Evolutionary conservation across 1,140 invertebrate species (phyloP).

Genomic region (Hyles euphorbiae): DNA sequence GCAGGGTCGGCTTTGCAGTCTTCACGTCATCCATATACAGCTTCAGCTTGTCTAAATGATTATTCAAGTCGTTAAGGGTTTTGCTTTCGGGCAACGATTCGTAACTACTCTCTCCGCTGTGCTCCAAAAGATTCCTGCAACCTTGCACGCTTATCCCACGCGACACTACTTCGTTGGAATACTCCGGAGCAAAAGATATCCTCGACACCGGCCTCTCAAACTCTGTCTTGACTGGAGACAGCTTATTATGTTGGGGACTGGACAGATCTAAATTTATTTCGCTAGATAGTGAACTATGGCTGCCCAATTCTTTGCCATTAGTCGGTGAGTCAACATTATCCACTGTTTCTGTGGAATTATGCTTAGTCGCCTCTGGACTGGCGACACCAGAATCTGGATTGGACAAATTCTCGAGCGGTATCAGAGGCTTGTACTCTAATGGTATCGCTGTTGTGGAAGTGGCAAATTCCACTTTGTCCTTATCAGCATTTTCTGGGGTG

Average conservation of each 20-base stretch:
- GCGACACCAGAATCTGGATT: conserved; percentile 76
- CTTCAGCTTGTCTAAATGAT: conserved; percentile 44
- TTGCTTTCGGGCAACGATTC: conserved; percentile 34
- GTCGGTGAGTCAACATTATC: conserved; percentile 67
- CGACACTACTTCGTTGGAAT: conserved; percentile 55
- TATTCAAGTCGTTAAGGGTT: conserved; percentile 37
- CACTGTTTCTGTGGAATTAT: conserved; percentile 70
- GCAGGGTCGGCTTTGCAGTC: conserved; percentile 31
- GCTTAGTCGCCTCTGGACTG: conserved; percentile 74
- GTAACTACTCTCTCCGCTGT: conserved; percentile 54
- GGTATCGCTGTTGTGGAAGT: conserved; percentile 49
- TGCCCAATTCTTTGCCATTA: conserved; percentile 64
- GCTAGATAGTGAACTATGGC: conserved; percentile 73
- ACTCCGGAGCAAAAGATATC: conserved; percentile 68
- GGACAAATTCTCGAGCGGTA: conserved; percentile 58
- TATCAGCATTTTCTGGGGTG: conserved; percentile 74
- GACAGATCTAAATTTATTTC: conserved; percentile 75
- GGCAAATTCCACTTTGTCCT: conserved; percentile 64
- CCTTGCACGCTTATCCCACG: conserved; percentile 57
- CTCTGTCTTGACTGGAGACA: conserved; percentile 56
- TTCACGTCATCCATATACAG: conserved; percentile 44
- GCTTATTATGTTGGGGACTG: conserved; percentile 52
- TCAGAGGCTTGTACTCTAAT: conserved; percentile 60
- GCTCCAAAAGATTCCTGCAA: conserved; percentile 47
- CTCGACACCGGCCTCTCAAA: conserved; percentile 72